Evolutionary conservation across 2,113 vertebrate species (phyloP).

Genomic region (Marmota monax): DNA sequence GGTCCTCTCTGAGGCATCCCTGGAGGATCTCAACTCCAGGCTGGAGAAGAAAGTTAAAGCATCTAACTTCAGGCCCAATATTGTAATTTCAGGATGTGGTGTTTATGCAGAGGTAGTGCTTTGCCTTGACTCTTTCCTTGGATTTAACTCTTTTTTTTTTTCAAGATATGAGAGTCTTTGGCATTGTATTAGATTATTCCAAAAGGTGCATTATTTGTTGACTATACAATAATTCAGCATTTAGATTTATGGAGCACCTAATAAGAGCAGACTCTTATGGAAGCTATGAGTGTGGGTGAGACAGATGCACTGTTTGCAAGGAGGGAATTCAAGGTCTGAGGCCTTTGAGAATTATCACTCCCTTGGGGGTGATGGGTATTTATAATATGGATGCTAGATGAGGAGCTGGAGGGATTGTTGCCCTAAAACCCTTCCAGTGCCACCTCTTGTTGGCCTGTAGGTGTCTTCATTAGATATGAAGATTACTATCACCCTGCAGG

Average conservation of each 20-base stretch:
- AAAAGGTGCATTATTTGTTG: not conserved
- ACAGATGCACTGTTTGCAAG: not conserved
- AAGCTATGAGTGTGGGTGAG: accelerated
- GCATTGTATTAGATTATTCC: not conserved
- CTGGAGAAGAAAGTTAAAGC: conserved; percentile 89
- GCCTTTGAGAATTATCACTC: not conserved
- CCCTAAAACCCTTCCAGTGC: not conserved
- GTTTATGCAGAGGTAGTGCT: conserved; percentile 92
- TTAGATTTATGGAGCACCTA: not conserved
- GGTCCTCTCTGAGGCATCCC: conserved; percentile 93
- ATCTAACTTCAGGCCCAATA: conserved; percentile 93
- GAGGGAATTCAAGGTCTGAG: not conserved
- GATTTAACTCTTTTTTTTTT: not conserved
- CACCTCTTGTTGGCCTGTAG: no score
- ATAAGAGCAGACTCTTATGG: not conserved
- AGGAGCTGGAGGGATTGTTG: not conserved
- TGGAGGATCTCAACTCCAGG: conserved; percentile 91
- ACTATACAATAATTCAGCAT: not conserved
- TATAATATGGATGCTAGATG: not conserved
- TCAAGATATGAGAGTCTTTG: not conserved
- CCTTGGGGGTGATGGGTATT: not conserved
- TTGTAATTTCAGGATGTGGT: conserved; percentile 91
- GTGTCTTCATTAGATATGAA: not conserved
- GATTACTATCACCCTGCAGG: no score
- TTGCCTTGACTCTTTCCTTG: not conserved